Conservation (phyloP, 2,113 vertebrate genomes). For the Syrrhaptes paradoxus region DNA sequence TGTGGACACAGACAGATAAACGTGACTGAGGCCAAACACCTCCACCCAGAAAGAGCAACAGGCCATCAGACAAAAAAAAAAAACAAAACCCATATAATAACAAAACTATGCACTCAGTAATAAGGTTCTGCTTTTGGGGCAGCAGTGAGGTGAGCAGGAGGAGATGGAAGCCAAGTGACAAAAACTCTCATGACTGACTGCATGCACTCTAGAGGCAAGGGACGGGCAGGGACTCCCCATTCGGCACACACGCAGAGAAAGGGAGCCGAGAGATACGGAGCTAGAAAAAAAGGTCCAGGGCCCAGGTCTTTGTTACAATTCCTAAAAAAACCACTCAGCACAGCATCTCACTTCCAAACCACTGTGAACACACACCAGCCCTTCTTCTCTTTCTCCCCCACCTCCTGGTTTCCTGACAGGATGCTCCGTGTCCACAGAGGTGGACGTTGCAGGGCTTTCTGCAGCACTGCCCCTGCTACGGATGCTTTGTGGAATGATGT, state of each 20-base stretch:
- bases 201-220: neutral
- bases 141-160: neutral
- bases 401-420: neutral
- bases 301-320: neutral
- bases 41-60: conserved; percentile 36
- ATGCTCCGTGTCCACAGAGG: neutral
- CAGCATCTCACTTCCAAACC: neutral
- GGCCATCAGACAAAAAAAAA: conserved; percentile 8
- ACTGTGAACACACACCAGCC: neutral
- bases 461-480: neutral
- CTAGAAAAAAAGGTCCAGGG: neutral
- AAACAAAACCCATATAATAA: neutral
- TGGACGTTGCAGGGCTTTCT: neutral
- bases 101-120: neutral
- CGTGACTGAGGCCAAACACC: conserved; percentile 56
- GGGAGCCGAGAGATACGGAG: neutral
- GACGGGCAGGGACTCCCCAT: neutral
- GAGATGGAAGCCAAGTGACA: neutral
- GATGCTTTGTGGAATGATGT: neutral
- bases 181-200: neutral
- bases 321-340: neutral
- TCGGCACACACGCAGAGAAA: neutral
- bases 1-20: conserved; percentile 54
- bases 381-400: neutral
- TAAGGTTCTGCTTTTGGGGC: neutral